Evolutionary conservation across 64 coral and sea anemone species (phyloP).

Genomic region (Stylophora pistillata): DNA sequence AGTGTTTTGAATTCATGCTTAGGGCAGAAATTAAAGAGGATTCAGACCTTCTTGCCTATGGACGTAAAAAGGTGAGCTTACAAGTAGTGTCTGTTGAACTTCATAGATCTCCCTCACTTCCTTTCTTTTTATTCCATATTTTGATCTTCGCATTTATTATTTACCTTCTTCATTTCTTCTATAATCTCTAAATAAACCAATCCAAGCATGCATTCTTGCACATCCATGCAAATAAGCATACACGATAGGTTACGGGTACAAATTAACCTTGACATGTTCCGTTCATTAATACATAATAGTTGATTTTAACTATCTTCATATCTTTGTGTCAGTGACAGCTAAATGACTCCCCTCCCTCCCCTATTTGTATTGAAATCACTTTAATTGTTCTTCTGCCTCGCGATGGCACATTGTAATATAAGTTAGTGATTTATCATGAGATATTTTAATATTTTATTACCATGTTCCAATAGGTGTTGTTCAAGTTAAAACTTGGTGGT

Average conservation of each 20-base stretch:
- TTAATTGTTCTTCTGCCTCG: too few relatives aligned
- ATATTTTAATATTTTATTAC: background rate
- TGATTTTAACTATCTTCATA: too few relatives aligned
- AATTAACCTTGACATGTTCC: slow-evolving; percentile 3
- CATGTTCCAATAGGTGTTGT: slow-evolving; percentile 4
- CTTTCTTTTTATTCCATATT: too few relatives aligned
- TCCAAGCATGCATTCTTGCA: too few relatives aligned
- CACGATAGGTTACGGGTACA: too few relatives aligned
- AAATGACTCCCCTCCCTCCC: background rate
- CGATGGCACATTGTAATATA: background rate
- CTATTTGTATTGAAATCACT: slow-evolving; percentile 6
- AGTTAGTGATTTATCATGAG: background rate
- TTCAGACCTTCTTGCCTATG: slow-evolving; percentile 45
- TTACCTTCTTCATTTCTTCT: too few relatives aligned
- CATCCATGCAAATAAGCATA: too few relatives aligned
- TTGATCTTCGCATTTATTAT: too few relatives aligned
- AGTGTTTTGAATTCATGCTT: background rate
- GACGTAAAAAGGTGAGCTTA: slow-evolving; percentile 37
- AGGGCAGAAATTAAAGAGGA: slow-evolving; percentile 24
- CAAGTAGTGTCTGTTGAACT: too few relatives aligned
- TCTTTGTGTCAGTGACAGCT: too few relatives aligned
- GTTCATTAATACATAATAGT: slow-evolving; percentile 1
- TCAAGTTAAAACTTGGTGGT: slow-evolving; percentile 17
- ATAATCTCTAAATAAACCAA: too few relatives aligned
- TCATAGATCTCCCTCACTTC: too few relatives aligned